Evolutionary conservation across 2,888 invertebrate species (phyloP).

Genomic region (Dryobotodes eremita): DNA sequence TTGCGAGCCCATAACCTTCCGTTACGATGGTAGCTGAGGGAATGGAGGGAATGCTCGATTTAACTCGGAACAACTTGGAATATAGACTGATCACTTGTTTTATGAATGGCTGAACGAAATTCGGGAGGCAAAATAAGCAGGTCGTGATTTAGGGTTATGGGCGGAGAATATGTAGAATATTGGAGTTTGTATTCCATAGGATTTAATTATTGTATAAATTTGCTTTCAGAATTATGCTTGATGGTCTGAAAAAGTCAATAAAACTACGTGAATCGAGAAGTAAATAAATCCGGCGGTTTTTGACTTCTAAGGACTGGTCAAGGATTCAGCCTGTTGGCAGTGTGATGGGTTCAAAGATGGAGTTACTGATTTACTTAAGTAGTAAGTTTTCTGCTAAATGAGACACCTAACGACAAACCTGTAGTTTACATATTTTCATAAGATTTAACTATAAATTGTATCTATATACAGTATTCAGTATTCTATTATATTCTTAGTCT

Average conservation of each 20-base stretch:
- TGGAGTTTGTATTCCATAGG: neutral
- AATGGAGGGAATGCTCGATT: constrained; percentile 54
- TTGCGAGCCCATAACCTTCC: constrained; percentile 46
- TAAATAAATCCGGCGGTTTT: neutral
- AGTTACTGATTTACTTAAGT: neutral
- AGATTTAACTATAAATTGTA: neutral
- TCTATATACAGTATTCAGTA: no score
- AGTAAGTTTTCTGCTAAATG: neutral
- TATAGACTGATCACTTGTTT: constrained; percentile 47
- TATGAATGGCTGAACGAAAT: constrained; percentile 47
- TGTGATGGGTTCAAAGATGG: neutral
- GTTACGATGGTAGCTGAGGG: constrained; percentile 30
- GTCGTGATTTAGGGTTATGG: constrained; percentile 24
- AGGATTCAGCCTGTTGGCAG: neutral
- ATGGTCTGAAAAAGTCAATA: neutral
- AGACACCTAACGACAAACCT: neutral
- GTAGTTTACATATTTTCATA: neutral
- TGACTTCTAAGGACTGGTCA: no score
- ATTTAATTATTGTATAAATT: neutral
- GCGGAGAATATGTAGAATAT: constrained; percentile 3
- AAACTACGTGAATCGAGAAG: neutral
- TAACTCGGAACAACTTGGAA: constrained; percentile 49
- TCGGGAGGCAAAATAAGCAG: constrained; percentile 28
- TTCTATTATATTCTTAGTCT: no score
- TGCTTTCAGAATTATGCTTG: neutral